These are phyloP conservation scores for Gymnodraco acuticeps DNA, from an alignment of 2,797 vertebrate genomes.

Conservation along the genomic window DNA sequence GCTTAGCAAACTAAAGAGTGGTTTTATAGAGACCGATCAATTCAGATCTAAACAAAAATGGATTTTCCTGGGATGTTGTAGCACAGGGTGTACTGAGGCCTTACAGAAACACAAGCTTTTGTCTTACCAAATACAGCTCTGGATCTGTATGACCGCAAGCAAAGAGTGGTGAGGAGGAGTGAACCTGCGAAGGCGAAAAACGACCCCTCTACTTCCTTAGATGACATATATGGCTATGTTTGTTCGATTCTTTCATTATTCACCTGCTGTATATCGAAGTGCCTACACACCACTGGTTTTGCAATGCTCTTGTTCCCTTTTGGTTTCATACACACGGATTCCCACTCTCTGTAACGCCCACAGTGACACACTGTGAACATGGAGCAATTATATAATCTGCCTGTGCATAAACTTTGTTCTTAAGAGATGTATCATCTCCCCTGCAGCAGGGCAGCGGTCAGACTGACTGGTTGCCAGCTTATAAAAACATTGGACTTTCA, in stretches of 20 bases:
- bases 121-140: conserved; percentile 11
- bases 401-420: conserved; percentile 42
- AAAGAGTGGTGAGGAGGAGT: conserved; percentile 15
- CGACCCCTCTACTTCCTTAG: background rate
- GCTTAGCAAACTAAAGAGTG: conserved; percentile 13
- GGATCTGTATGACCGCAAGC: conserved; percentile 3
- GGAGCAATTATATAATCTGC: conserved; percentile 34
- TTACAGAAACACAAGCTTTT: conserved; percentile 1
- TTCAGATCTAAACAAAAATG: conserved; percentile 8
- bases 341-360: conserved; percentile 5
- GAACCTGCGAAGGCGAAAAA: conserved; percentile 5
- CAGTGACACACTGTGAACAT: conserved; percentile 10
- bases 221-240: background rate
- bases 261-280: conserved; percentile 27
- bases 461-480: conserved; percentile 49
- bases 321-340: conserved; percentile 1
- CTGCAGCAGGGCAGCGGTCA: conserved; percentile 39
- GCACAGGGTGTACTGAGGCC: background rate
- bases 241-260: conserved; percentile 31
- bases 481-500: conserved; percentile 59
- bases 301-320: background rate
- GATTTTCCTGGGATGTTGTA: background rate
- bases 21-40: background rate
- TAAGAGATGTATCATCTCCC: conserved; percentile 48
- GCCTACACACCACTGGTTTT: conserved; percentile 8